Evolutionary conservation across 1,140 invertebrate species (phyloP).

Genomic region (Aphelinus atriplicis): DNA sequence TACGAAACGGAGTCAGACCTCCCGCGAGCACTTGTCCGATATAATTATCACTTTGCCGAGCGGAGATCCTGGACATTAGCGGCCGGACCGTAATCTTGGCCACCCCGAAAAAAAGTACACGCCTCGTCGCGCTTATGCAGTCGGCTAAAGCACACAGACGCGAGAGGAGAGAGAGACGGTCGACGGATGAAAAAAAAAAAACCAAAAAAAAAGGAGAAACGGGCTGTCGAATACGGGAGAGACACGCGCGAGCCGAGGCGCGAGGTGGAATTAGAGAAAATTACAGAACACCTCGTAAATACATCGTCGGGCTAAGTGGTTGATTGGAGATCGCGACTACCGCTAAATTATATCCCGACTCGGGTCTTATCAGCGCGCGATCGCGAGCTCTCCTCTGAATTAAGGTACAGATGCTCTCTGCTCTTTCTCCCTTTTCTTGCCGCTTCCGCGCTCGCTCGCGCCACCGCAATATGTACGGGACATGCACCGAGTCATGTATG

Average conservation of each 20-base stretch:
- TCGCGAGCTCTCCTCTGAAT: conserved; percentile 59
- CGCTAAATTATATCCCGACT: conserved; percentile 64
- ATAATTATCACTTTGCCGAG: no score
- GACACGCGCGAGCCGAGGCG: conserved; percentile 11
- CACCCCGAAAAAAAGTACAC: no score
- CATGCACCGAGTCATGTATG: no score
- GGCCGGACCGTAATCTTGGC: no score
- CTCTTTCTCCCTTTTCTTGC: conserved; percentile 24
- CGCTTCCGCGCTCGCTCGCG: neutral
- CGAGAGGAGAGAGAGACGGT: no score
- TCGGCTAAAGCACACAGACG: no score
- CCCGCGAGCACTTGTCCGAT: no score
- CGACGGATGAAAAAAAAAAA: no score
- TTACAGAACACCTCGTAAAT: conserved; percentile 66
- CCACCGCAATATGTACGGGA: neutral
- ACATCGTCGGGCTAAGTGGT: conserved; percentile 60
- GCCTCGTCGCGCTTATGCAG: no score
- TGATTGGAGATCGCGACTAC: conserved; percentile 64
- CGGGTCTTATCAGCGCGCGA: conserved; percentile 53
- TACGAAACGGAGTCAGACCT: no score
- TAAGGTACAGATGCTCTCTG: conserved; percentile 50
- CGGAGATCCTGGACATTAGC: no score
- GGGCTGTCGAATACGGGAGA: neutral
- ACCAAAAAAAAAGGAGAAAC: no score
- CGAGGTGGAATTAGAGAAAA: conserved; percentile 60